phyloP scores from a whole-genome alignment of 2,888 invertebrate genomes.

The Callosobruchus maculatus region DNA sequence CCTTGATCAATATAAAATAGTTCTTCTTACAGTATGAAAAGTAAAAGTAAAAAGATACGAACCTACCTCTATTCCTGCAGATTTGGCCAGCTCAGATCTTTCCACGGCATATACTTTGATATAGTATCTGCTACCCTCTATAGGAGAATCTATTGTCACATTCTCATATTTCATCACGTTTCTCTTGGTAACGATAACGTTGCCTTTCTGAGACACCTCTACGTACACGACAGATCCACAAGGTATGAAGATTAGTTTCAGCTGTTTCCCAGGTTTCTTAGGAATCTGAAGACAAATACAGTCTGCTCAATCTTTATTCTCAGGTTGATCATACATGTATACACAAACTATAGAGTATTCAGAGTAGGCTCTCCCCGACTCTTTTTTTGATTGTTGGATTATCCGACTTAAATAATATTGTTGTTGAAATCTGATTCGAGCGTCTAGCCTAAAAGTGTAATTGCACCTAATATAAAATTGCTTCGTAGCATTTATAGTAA shows the following conservation, averaged over 20 bases:
- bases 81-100: constrained; percentile 51
- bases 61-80: constrained; percentile 53
- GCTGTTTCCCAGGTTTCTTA: constrained; percentile 26
- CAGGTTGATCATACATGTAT: no score
- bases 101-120: constrained; percentile 53
- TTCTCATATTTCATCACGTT: constrained; percentile 52
- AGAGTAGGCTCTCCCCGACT: no score
- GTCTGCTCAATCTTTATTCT: no score
- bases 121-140: constrained; percentile 50
- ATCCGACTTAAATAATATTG: no score
- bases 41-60: background rate
- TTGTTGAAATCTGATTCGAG: no score
- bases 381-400: no score
- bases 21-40: no score
- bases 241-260: constrained; percentile 53
- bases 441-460: no score
- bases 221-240: constrained; percentile 56
- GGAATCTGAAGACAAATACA: constrained; percentile 38
- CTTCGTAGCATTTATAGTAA: no score
- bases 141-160: constrained; percentile 43
- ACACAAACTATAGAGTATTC: no score
- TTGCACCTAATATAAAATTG: no score
- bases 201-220: constrained; percentile 47
- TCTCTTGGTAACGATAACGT: constrained; percentile 40
- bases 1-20: no score